These are phyloP conservation scores for Emydura subglobosa DNA, from an alignment of 2,113 vertebrate genomes.

Conservation along the genomic window DNA sequence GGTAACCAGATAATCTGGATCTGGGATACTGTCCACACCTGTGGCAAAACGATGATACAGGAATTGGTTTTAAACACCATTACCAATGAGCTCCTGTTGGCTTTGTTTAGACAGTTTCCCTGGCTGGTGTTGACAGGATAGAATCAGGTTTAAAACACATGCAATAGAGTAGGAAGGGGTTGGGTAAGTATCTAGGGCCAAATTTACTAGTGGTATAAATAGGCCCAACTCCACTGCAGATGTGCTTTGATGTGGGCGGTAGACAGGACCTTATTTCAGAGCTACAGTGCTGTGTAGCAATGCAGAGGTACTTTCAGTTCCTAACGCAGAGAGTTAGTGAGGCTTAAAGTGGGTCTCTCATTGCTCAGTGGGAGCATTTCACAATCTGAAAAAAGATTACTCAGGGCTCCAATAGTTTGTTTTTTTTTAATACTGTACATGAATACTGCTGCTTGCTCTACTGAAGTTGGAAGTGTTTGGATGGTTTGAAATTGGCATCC, in stretches of 20 bases:
- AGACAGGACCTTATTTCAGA: constrained; percentile 2
- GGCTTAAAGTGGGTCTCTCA: constrained; percentile 5
- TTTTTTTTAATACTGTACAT: not conserved
- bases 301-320: constrained; percentile 20
- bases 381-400: constrained; percentile 33
- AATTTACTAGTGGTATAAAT: not conserved
- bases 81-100: not conserved
- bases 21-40: not conserved
- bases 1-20: not conserved
- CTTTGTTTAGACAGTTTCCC: not conserved
- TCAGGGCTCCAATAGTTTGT: not conserved
- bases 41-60: not conserved
- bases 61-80: not conserved
- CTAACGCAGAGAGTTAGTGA: not conserved
- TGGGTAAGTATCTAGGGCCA: not conserved
- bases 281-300: not conserved
- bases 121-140: not conserved
- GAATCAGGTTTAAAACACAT: not conserved
- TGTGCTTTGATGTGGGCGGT: not conserved
- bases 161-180: not conserved
- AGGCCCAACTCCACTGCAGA: not conserved
- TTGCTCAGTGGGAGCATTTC: constrained; percentile 54
- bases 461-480: constrained; percentile 14
- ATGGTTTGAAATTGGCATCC: constrained; percentile 11
- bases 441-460: not conserved